Evolutionary conservation across 2,113 vertebrate species (phyloP).

Genomic region (Mesoclemmys tuberculata): DNA sequence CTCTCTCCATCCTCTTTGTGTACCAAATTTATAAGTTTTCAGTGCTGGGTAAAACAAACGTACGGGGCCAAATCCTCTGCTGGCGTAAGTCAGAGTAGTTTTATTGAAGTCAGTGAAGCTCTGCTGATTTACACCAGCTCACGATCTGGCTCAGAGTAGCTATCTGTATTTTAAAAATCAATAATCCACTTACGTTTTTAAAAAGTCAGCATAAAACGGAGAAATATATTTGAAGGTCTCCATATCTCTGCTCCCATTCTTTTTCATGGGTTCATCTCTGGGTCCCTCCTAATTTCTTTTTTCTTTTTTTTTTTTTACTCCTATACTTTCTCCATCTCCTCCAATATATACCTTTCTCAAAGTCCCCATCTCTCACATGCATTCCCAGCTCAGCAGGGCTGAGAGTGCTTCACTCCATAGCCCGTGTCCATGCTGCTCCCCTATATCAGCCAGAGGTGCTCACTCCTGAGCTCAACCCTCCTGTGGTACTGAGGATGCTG

Average conservation of each 20-base stretch:
- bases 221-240: not conserved
- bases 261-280: not conserved
- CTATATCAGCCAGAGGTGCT: not conserved
- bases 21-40: not conserved
- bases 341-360: not conserved
- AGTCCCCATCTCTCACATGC: not conserved
- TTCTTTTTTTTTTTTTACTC: not conserved
- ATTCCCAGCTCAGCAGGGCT: not conserved
- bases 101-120: not conserved
- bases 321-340: not conserved
- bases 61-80: not conserved
- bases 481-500: not conserved
- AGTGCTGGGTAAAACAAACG: not conserved
- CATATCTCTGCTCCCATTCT: not conserved
- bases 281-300: too few relatives aligned
- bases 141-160: not conserved
- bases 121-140: not conserved
- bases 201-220: not conserved
- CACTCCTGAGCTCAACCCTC: not conserved
- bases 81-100: not conserved
- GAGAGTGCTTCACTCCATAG: not conserved
- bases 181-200: not conserved
- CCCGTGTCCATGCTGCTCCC: not conserved
- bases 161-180: not conserved
- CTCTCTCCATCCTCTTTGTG: constrained; percentile 20